phyloP scores from a whole-genome alignment of 2,113 vertebrate species.

The Candoia aspera region DNA sequence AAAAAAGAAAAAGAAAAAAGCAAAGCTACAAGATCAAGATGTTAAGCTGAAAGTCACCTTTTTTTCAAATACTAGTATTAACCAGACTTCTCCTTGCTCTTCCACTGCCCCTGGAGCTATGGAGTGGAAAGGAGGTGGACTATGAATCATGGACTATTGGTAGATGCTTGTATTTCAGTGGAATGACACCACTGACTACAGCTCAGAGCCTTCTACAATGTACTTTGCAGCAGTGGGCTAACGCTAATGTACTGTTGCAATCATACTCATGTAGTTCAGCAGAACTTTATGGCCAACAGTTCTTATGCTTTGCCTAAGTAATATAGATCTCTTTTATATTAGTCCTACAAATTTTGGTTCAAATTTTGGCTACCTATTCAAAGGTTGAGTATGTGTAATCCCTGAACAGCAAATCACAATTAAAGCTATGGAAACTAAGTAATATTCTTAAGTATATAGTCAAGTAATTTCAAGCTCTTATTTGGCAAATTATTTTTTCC shows the following conservation, averaged over 20 bases:
- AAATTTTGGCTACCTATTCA: background rate
- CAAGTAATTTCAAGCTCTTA: constrained; percentile 8
- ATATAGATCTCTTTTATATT: background rate
- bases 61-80: background rate
- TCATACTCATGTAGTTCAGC: background rate
- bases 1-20: background rate
- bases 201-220: background rate
- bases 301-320: background rate
- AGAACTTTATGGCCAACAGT: background rate
- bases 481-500: background rate
- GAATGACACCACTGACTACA: background rate
- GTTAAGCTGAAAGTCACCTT: background rate
- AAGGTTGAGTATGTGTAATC: background rate
- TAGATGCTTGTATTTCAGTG: background rate
- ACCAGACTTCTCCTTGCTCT: background rate
- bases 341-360: background rate
- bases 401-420: background rate
- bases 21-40: background rate
- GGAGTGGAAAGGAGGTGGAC: background rate
- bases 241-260: background rate
- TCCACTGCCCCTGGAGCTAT: background rate
- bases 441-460: background rate
- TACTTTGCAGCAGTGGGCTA: background rate
- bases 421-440: background rate
- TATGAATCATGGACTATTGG: background rate